A percentile compares a stretch with the other conserved stretches of the same genome.
phyloP scores from a whole-genome alignment of 1,140 invertebrate species.

The Drosophila teissieri region DNA sequence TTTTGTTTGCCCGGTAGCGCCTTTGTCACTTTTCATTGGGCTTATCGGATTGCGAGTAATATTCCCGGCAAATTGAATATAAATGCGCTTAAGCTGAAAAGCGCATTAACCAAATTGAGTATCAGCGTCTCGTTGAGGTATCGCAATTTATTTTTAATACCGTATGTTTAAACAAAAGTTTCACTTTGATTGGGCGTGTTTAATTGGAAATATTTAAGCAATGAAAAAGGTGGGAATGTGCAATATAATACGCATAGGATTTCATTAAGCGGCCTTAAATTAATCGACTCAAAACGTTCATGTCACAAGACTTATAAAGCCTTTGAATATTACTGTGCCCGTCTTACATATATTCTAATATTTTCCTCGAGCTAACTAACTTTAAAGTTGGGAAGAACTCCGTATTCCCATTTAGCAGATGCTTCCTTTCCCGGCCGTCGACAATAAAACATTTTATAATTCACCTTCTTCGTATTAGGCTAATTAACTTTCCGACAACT shows the following conservation, averaged over 20 bases:
- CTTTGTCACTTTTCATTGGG: conserved; percentile 70
- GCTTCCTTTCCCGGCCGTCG: not conserved
- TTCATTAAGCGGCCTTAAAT: no score
- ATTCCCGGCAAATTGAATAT: conserved; percentile 80
- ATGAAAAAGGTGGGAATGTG: not conserved
- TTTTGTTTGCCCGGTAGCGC: conserved; percentile 17
- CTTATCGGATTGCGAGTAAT: conserved; percentile 78
- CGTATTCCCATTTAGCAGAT: not conserved
- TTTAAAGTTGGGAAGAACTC: not conserved
- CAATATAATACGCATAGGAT: no score
- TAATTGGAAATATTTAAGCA: conserved; percentile 32
- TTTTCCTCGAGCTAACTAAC: not conserved
- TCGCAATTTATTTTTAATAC: conserved; percentile 58
- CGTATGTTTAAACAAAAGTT: conserved; percentile 44
- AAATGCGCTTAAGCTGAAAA: conserved; percentile 80
- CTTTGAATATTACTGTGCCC: not conserved
- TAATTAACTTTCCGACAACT: conserved; percentile 40
- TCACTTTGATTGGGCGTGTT: conserved; percentile 35
- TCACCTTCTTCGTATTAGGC: conserved; percentile 36
- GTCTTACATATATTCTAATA: not conserved
- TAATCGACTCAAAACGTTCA: not conserved
- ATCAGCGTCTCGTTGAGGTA: conserved; percentile 39
- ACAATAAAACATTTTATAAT: conserved; percentile 34
- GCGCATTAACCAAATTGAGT: conserved; percentile 81
- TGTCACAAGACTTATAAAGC: not conserved